Conservation (phyloP, 2,113 vertebrate genomes). For the Microcebus tavaratra region DNA sequence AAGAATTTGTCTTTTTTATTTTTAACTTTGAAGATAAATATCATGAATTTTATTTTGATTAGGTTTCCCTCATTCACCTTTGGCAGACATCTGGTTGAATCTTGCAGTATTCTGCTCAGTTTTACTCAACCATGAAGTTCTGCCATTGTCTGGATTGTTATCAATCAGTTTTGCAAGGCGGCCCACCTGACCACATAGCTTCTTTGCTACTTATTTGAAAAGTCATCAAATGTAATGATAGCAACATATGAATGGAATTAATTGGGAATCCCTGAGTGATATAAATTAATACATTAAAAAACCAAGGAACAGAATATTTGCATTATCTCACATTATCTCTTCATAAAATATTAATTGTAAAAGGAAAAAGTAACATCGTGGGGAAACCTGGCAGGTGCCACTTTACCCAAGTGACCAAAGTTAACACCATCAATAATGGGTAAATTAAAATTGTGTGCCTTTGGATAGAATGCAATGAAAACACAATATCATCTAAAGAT, state of each 20-base stretch:
- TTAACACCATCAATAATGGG: neutral
- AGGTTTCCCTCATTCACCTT: neutral
- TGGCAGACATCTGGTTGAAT: neutral
- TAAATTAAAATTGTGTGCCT: neutral
- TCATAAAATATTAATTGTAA: neutral
- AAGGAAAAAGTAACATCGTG: neutral
- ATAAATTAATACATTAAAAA: neutral
- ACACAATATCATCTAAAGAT: neutral
- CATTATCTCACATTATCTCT: neutral
- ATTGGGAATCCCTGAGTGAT: neutral
- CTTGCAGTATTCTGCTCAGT: neutral
- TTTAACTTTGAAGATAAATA: neutral
- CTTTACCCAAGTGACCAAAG: neutral
- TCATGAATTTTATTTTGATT: neutral
- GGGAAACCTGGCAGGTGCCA: neutral
- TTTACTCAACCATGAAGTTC: neutral
- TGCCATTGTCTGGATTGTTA: neutral
- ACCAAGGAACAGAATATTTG: neutral
- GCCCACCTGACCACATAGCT: neutral
- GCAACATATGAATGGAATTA: neutral
- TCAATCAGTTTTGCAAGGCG: neutral
- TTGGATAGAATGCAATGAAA: neutral
- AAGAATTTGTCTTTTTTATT: neutral
- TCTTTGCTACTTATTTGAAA: slow-evolving; percentile 39
- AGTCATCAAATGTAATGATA: neutral